Conservation (phyloP, 2,888 invertebrate species). For the Galeruca laticollis region DNA sequence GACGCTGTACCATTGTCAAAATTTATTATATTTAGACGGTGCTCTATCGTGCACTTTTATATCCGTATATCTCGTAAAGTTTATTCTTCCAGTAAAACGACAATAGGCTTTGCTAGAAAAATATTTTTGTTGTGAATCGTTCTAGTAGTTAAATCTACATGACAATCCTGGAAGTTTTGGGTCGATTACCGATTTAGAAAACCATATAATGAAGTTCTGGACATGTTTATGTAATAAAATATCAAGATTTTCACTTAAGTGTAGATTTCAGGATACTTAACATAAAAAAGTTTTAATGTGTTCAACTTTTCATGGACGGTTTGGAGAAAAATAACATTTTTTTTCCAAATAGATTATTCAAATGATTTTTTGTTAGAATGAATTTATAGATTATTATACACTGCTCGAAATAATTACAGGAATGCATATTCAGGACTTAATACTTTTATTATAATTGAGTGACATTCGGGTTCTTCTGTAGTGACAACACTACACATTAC, state of each 20-base stretch:
- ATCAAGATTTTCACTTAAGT: conserved; percentile 9
- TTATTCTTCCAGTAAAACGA: conserved; percentile 14
- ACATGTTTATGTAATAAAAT: conserved; percentile 5
- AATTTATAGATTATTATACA: no score
- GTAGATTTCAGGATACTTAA: conserved; percentile 1
- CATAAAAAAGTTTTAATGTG: conserved; percentile 3
- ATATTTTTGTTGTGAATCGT: conserved; percentile 18
- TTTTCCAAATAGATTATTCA: no score
- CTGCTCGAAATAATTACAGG: no score
- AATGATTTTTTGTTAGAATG: no score
- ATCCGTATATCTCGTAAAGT: conserved; percentile 2
- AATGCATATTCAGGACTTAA: no score
- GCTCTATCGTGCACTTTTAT: conserved; percentile 22
- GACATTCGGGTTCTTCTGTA: no score
- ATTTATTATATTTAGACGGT: conserved; percentile 29
- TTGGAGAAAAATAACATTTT: neutral
- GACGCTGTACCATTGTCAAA: conserved; percentile 20
- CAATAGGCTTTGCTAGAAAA: conserved; percentile 14
- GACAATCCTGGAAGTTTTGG: conserved; percentile 10
- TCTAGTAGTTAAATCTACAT: conserved; percentile 19
- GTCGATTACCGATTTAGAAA: conserved; percentile 13
- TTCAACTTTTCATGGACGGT: neutral
- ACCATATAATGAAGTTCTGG: neutral
- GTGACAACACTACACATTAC: no score
- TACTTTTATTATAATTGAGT: no score